A percentile compares a stretch with the other conserved stretches of the same genome.
These are phyloP conservation scores for Propithecus perrieri DNA, from an alignment of 2,797 vertebrate genomes.

Conservation along the genomic window DNA sequence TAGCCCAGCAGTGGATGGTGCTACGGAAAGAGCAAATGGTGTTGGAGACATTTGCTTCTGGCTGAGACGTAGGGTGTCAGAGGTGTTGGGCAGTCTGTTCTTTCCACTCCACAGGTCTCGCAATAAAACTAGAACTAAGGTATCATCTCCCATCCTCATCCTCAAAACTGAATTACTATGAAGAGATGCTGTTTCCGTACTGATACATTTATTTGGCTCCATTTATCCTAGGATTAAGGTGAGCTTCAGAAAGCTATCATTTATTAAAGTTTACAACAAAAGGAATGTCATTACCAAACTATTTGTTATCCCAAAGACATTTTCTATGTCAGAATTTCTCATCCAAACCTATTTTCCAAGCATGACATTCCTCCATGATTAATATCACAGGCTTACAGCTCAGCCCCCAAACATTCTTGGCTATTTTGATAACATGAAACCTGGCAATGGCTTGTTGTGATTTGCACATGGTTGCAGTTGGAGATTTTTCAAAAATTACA, in stretches of 20 bases:
- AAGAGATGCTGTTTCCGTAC: neutral
- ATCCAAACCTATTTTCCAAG: neutral
- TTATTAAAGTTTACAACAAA: neutral
- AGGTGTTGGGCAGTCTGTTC: neutral
- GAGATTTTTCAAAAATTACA: constrained; percentile 39
- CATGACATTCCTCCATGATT: neutral
- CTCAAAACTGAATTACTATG: neutral
- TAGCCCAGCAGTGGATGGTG: neutral
- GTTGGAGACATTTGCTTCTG: neutral
- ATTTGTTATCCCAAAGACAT: neutral
- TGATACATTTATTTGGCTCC: neutral
- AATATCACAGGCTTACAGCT: neutral
- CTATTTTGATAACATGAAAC: neutral
- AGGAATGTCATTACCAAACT: neutral
- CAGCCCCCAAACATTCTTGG: neutral
- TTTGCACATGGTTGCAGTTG: neutral
- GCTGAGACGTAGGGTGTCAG: neutral
- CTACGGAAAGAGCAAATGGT: neutral
- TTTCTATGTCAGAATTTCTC: neutral
- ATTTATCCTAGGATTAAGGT: neutral
- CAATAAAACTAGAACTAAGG: neutral
- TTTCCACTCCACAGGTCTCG: neutral
- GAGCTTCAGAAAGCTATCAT: neutral
- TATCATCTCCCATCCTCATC: neutral
- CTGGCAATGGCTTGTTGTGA: neutral